These are phyloP conservation scores for Collichthys lucidus DNA, from an alignment of 2,113 vertebrate species.

Conservation along the genomic window DNA sequence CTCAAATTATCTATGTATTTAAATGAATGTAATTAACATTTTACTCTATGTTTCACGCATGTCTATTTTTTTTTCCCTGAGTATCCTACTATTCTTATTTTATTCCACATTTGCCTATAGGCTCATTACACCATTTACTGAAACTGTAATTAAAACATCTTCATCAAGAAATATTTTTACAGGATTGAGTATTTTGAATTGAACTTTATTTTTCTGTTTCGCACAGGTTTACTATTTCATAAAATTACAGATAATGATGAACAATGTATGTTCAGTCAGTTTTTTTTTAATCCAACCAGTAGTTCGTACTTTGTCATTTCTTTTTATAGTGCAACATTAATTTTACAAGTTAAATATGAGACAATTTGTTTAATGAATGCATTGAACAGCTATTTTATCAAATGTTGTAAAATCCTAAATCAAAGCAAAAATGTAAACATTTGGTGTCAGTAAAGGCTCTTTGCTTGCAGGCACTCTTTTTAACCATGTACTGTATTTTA, in stretches of 20 bases:
- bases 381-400: background rate
- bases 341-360: background rate
- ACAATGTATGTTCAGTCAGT: background rate
- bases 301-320: background rate
- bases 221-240: background rate
- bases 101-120: conserved; percentile 71
- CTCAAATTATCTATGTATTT: conserved; percentile 81
- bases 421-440: background rate
- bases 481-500: background rate
- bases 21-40: conserved; percentile 87
- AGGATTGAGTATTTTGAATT: conserved; percentile 54
- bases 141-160: conserved; percentile 83
- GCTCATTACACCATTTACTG: conserved; percentile 78
- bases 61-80: conserved; percentile 71
- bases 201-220: conserved; percentile 14
- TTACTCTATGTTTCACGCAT: conserved; percentile 81
- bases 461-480: background rate
- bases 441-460: background rate
- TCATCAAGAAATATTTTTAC: conserved; percentile 64
- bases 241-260: background rate
- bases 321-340: background rate
- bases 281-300: background rate
- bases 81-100: conserved; percentile 74
- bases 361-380: background rate
- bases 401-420: background rate